A percentile compares a stretch with the other conserved stretches of the same genome.
Evolutionary conservation across 2,888 invertebrate species (phyloP).

Genomic region (Scaptomyza flava): DNA sequence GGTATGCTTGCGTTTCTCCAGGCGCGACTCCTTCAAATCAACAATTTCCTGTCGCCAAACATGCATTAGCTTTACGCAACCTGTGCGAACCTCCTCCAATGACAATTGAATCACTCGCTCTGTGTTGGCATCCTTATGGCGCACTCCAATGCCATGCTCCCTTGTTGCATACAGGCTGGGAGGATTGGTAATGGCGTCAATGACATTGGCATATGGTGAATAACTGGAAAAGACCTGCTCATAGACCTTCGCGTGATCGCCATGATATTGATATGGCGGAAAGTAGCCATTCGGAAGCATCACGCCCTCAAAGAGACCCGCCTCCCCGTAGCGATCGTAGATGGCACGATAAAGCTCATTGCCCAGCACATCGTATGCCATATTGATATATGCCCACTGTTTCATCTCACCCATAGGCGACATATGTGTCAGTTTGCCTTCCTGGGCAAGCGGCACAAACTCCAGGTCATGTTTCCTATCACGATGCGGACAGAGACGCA

Average conservation of each 20-base stretch:
- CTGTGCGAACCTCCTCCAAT: slow-evolving; percentile 89
- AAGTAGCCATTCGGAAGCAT: slow-evolving; percentile 89
- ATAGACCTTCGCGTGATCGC: slow-evolving; percentile 90
- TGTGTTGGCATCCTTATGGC: slow-evolving; percentile 87
- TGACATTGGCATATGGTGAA: slow-evolving; percentile 92
- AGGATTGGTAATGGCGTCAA: slow-evolving; percentile 88
- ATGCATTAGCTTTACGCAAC: slow-evolving; percentile 93
- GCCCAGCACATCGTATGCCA: slow-evolving; percentile 91
- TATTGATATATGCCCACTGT: slow-evolving; percentile 86
- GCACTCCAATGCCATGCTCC: slow-evolving; percentile 87
- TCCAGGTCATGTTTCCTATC: slow-evolving; percentile 85
- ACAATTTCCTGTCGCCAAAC: slow-evolving; percentile 89
- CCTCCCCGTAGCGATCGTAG: slow-evolving; percentile 95
- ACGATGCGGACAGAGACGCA: slow-evolving; percentile 85
- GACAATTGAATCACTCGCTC: slow-evolving; percentile 86
- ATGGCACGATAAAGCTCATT: slow-evolving; percentile 87
- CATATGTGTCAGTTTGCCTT: slow-evolving; percentile 73
- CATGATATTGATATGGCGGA: slow-evolving; percentile 92
- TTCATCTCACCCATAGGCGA: slow-evolving; percentile 64
- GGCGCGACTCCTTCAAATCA: slow-evolving; percentile 87
- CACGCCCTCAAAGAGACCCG: slow-evolving; percentile 92
- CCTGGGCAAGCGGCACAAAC: slow-evolving; percentile 84
- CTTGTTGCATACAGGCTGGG: slow-evolving; percentile 87
- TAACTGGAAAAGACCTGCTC: slow-evolving; percentile 92
- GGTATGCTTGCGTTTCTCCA: slow-evolving; percentile 89